Conservation (phyloP, 2,888 invertebrate genomes). For the Hoplodrina blanda region DNA sequence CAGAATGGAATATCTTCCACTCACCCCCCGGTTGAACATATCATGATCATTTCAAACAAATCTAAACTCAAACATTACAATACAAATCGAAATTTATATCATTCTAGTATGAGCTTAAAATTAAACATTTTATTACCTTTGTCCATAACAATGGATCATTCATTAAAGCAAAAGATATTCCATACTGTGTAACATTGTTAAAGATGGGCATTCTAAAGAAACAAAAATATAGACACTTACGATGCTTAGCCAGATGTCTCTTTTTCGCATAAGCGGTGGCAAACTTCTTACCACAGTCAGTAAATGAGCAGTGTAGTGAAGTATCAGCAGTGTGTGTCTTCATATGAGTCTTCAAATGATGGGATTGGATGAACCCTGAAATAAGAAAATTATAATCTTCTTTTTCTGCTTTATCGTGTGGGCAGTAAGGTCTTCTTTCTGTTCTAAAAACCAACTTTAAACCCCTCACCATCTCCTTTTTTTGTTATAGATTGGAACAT, state of each 20-base stretch:
- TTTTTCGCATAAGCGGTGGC: slow-evolving; percentile 77
- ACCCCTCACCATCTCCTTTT: no score
- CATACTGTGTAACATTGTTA: not conserved
- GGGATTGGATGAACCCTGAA: slow-evolving; percentile 85
- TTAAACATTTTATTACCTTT: not conserved
- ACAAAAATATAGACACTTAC: slow-evolving; percentile 70
- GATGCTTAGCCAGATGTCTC: slow-evolving; percentile 77
- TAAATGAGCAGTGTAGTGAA: slow-evolving; percentile 71
- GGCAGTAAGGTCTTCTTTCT: no score
- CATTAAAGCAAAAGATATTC: not conserved
- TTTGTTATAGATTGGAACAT: no score
- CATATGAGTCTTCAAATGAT: slow-evolving; percentile 83
- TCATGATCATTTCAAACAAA: not conserved
- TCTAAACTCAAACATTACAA: not conserved
- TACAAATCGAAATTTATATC: not conserved
- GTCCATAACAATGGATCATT: not conserved
- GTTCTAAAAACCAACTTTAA: not conserved
- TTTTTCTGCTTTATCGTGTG: no score
- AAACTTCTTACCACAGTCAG: slow-evolving; percentile 78
- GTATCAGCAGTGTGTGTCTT: slow-evolving; percentile 76
- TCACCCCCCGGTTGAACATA: not conserved
- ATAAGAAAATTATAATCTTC: slow-evolving; percentile 5
- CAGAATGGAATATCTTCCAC: not conserved
- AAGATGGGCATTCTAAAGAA: not conserved
- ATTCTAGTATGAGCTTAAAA: not conserved